Conservation (phyloP, 2,113 vertebrate genomes). For the Leuciscus idus region DNA sequence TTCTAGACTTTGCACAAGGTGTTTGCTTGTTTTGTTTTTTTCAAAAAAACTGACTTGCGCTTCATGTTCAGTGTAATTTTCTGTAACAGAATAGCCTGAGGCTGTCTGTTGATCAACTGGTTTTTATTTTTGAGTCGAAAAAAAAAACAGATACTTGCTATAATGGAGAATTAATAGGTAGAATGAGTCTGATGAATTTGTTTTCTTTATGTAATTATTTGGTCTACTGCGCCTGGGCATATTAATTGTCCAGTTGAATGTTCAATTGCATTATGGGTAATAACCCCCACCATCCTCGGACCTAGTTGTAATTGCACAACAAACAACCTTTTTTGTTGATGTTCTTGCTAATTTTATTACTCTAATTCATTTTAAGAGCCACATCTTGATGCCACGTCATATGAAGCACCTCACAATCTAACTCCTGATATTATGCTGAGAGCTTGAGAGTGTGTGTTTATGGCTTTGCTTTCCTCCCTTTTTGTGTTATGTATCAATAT, state of each 20-base stretch:
- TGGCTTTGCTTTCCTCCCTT: background rate
- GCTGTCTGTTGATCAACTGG: background rate
- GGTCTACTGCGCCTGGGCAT: background rate
- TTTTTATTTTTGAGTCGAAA: background rate
- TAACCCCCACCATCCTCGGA: background rate
- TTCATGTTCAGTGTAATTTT: background rate
- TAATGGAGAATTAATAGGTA: slow-evolving; percentile 3
- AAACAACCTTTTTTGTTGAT: background rate
- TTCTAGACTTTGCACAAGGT: background rate
- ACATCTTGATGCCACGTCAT: background rate
- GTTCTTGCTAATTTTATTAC: background rate
- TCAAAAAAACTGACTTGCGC: background rate
- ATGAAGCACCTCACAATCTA: background rate
- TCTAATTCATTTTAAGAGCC: slow-evolving; percentile 1
- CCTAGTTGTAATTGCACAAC: slow-evolving; percentile 16
- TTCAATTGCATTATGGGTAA: slow-evolving; percentile 20
- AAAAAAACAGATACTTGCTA: background rate
- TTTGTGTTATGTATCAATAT: slow-evolving; percentile 35
- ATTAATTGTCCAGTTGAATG: slow-evolving; percentile 7
- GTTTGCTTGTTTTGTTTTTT: background rate
- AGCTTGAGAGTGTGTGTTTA: background rate
- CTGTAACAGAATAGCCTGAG: background rate
- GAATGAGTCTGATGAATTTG: background rate
- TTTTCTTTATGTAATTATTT: slow-evolving; percentile 23
- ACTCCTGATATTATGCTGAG: background rate